Percentiles rank a stretch among this genome's conserved stretches.
Evolutionary conservation across 1,140 invertebrate species (phyloP).

Genomic region (Plectus sambesii): DNA sequence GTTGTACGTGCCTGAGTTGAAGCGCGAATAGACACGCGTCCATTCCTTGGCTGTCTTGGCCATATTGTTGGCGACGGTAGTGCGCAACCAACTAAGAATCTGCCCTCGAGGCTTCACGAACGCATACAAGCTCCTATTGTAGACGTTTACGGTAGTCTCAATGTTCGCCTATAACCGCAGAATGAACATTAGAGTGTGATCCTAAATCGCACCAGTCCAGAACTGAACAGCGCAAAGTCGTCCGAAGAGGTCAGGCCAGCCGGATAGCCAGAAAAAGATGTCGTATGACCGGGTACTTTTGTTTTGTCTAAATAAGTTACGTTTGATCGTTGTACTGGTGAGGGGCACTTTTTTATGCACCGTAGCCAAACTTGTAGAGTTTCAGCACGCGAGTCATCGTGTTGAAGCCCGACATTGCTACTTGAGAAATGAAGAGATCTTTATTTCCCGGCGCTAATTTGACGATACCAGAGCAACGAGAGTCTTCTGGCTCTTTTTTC

Average conservation of each 20-base stretch:
- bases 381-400: constrained; percentile 79
- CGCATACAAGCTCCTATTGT: constrained; percentile 55
- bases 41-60: constrained; percentile 60
- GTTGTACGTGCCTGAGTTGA: constrained; percentile 69
- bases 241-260: constrained; percentile 71
- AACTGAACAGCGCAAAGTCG: constrained; percentile 64
- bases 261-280: constrained; percentile 71
- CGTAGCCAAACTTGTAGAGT: constrained; percentile 68
- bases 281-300: constrained; percentile 56
- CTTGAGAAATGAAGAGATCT: constrained; percentile 57
- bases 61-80: constrained; percentile 73
- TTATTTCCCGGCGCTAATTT: constrained; percentile 51
- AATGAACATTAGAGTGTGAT: constrained; percentile 2
- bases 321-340: constrained; percentile 6
- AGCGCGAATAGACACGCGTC: constrained; percentile 54
- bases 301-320: constrained; percentile 15
- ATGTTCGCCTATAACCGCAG: too few relatives aligned
- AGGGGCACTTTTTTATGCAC: constrained; percentile 24
- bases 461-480: constrained; percentile 56
- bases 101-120: constrained; percentile 52
- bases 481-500: constrained; percentile 42
- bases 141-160: constrained; percentile 64
- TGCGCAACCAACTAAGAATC: constrained; percentile 65
- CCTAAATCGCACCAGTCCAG: constrained; percentile 51
- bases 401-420: constrained; percentile 62